Percentiles rank a stretch among this genome's conserved stretches.
Evolutionary conservation across 1,140 invertebrate species (phyloP).

Genomic region (Lanistes nyassanus): DNA sequence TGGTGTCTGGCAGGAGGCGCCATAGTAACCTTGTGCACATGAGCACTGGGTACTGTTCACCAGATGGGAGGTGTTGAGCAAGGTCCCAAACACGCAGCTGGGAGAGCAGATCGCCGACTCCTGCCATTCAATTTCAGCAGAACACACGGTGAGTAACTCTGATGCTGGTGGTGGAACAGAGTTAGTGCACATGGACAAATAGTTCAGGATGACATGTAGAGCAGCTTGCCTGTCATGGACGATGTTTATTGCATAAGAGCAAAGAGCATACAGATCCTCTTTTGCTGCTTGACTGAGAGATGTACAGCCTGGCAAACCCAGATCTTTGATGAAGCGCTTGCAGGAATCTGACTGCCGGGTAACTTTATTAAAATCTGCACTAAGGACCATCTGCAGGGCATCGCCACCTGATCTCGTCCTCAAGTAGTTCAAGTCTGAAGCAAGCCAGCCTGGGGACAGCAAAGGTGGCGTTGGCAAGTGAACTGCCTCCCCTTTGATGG

Average conservation of each 20-base stretch:
- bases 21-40: constrained; percentile 38
- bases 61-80: too few relatives aligned
- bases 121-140: not conserved
- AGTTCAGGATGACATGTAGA: constrained; percentile 30
- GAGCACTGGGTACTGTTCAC: constrained; percentile 25
- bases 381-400: too few relatives aligned
- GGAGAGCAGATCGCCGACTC: constrained; percentile 26
- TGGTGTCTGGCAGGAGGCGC: constrained; percentile 21
- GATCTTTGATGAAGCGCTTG: not conserved
- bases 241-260: constrained; percentile 28
- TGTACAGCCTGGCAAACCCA: not conserved
- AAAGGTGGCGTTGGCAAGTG: constrained; percentile 35
- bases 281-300: constrained; percentile 27
- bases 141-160: constrained; percentile 12
- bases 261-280: constrained; percentile 33
- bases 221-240: constrained; percentile 20
- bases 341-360: not conserved
- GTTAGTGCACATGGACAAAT: constrained; percentile 27
- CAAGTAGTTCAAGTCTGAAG: constrained; percentile 31
- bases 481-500: constrained; percentile 21
- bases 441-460: constrained; percentile 38
- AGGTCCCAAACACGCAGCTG: constrained; percentile 34
- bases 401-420: not conserved
- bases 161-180: constrained; percentile 5
- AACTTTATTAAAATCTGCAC: too few relatives aligned